Conservation (phyloP, 2,888 invertebrate species). For the Drosophila nigricruria region DNA sequence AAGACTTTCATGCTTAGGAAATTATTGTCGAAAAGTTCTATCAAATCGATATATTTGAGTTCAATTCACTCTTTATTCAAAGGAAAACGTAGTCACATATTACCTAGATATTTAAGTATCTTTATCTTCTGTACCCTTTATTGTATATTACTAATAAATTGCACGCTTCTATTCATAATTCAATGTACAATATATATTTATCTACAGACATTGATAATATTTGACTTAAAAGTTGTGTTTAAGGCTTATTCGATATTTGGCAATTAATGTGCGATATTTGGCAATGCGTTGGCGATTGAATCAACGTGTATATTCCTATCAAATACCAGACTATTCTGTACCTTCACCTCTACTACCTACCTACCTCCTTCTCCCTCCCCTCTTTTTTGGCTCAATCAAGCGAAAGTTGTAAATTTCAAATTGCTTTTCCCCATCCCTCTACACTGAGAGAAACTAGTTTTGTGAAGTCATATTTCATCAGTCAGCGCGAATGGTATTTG, state of each 20-base stretch:
- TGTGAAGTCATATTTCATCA: slow-evolving; percentile 65
- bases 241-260: background rate
- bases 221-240: slow-evolving; percentile 6
- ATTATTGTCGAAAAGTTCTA: background rate
- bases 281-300: slow-evolving; percentile 27
- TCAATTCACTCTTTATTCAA: too few species aligned
- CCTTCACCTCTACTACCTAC: background rate
- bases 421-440: slow-evolving; percentile 45
- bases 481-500: slow-evolving; percentile 28
- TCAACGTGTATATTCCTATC: slow-evolving; percentile 13
- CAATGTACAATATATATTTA: too few species aligned
- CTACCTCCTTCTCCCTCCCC: background rate
- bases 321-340: slow-evolving; percentile 13
- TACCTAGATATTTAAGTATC: too few species aligned
- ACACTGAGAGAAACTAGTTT: slow-evolving; percentile 34
- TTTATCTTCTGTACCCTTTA: background rate
- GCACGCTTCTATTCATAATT: too few species aligned
- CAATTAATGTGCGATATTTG: background rate
- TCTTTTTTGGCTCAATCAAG: slow-evolving; percentile 63
- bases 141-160: too few species aligned
- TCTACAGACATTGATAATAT: background rate
- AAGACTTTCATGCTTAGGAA: background rate
- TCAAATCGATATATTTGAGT: background rate
- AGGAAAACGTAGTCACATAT: too few species aligned
- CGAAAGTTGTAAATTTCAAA: slow-evolving; percentile 75